Evolutionary conservation across 2,888 invertebrate species (phyloP), one percentile per base, ranked within the genome.

Genomic region (Smittia sp.): DNA sequence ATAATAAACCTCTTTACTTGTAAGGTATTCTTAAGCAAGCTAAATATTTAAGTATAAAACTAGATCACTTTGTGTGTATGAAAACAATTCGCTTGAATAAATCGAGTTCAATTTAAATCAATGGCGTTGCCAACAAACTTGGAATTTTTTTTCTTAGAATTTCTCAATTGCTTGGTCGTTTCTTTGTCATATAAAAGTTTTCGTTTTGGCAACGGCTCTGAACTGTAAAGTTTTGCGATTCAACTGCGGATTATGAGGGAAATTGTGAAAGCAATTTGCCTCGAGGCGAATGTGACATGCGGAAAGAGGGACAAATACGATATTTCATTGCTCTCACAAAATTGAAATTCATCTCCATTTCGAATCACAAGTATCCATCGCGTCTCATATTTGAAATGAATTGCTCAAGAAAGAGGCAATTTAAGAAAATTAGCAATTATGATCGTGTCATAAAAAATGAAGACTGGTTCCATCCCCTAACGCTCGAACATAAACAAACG

Each of bases 381-480:
- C 58, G 22, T 58, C 7, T 58, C 58, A 58, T 3, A 20, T 22
- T 58, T 22, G 18, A 2, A 58, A 18, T 13, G 58, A 58, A 58
- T 2, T 58, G 46, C 9, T 46, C 46, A 69, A 25, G 11, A 32
- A 15, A 38, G 20, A 6, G 62, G 62, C 62, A 62, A 72, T 72
- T 72, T 72, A 72, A 32, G 54, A 20, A 72, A 72, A 72, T 72
- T 72, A 72, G 39, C 72, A 72, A 62, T 72, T 72, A 72, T 72
- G 58, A 62, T 70, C 46, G 32, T 38, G 38, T 22, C 25, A 69
- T 11, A 69, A 69, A 69, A 69, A 15, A 2, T 41, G 69, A 70
- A 39, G 69, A 69, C 69, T 69, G 54, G 69, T 69, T 63, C 27
- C 63, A 58, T 58, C 58, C 58, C 58, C 22, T 58, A 20, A 58